These are phyloP conservation scores for Rhinopithecus roxellana DNA, from an alignment of 2,113 vertebrate species.

Conservation along the genomic window DNA sequence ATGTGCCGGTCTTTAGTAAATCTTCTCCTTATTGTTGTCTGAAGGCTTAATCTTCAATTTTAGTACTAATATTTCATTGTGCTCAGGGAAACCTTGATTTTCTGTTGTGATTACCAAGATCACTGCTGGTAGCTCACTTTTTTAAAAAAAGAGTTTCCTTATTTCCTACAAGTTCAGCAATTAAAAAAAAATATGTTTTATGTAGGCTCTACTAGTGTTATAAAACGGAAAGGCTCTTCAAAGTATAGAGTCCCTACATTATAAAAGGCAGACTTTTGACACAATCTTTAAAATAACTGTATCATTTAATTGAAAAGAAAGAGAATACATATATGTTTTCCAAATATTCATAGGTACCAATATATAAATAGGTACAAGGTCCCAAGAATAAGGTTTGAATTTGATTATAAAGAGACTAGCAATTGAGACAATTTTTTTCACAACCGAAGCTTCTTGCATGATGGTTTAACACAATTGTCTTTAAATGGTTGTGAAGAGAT, in stretches of 20 bases:
- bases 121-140: background rate
- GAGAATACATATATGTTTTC: background rate
- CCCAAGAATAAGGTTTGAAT: background rate
- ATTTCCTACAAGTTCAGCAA: background rate
- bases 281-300: slow-evolving; percentile 32
- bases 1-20: background rate
- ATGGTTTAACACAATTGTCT: slow-evolving; percentile 48
- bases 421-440: background rate
- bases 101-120: background rate
- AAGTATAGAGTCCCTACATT: background rate
- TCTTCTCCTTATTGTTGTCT: background rate
- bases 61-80: background rate
- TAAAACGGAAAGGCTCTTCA: background rate
- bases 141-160: background rate
- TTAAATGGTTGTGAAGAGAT: slow-evolving; percentile 60
- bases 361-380: background rate
- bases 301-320: slow-evolving; percentile 35
- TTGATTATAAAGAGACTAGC: background rate
- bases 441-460: slow-evolving; percentile 10
- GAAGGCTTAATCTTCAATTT: background rate
- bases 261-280: background rate
- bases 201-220: background rate
- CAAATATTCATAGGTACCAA: background rate
- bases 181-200: background rate
- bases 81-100: background rate